phyloP scores from a whole-genome alignment of 2,113 vertebrate genomes.

The Gnathonemus echidnorhynchus region DNA sequence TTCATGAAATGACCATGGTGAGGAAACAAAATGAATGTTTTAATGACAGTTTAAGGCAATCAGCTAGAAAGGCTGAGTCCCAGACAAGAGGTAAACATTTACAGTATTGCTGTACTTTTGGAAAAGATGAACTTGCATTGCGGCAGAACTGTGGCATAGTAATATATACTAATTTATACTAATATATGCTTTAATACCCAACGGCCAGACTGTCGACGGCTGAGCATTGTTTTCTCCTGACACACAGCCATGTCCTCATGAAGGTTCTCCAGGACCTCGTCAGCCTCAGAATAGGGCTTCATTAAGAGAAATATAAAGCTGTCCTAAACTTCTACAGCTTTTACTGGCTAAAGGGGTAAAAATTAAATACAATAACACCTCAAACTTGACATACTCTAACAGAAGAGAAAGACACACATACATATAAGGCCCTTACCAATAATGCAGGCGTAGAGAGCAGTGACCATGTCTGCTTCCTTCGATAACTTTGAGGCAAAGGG shows the following conservation, averaged over 20 bases:
- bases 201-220: not conserved
- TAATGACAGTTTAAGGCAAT: not conserved
- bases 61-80: not conserved
- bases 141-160: not conserved
- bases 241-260: not conserved
- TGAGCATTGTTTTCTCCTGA: not conserved
- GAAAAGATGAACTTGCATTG: not conserved
- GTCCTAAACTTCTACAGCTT: not conserved
- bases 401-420: not conserved
- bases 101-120: not conserved
- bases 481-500: constrained; percentile 84
- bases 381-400: not conserved
- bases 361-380: not conserved
- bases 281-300: not conserved
- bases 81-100: not conserved
- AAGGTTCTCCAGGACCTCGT: not conserved
- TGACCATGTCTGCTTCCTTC: constrained; percentile 77
- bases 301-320: not conserved
- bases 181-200: not conserved
- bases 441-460: constrained; percentile 77
- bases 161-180: not conserved
- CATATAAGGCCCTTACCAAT: constrained; percentile 66
- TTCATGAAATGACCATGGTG: not conserved
- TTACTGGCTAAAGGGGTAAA: not conserved
- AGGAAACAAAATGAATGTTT: not conserved